Base-by-base conservation (phyloP, 2,113 vertebrate species). In the Mohoua ochrocephala region DNA sequence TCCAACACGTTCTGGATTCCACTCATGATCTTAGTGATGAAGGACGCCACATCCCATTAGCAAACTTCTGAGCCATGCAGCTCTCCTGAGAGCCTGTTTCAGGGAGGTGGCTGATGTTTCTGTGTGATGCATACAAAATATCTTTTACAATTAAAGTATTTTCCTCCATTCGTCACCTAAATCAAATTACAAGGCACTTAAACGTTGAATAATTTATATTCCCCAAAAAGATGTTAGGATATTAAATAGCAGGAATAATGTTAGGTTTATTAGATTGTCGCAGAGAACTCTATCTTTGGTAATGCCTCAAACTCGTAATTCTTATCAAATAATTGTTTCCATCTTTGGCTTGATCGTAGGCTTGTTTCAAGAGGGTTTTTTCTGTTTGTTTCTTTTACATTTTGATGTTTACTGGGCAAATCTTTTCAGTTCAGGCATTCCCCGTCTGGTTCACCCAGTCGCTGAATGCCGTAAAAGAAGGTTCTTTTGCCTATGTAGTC, bases 171-270 rank as follows among this genome's bases (percentile, higher is more conserved):
- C 61, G 41, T 90, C 41, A 50, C 85, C 89, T 77, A 90, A 91
- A 95, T 91, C 78, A 89, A 95, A 94, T 94, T 92, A 92, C 44
- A 86, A 75, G 44, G 65, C 91, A 64, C 67, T 91, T 76, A 56
- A 95, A 89, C 13, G 30, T 67, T 97, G 91, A 95, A 95, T 97
- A 94, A 97, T 96, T 93, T 86, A 96, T 94, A 87, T 85, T 95
- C 75, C 81, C 85, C 45, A 6, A 95, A 92, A 95, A 95, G 68
- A 94, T 64, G 79, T 93, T 93, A 91, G 41, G 85, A 47, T 96
- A 94, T 95, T 95, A 95, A 97, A 92, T 93, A 95, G 39, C 73
- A 87, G 69, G 50, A 78, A 70, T 87, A 89, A 74, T 79, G 68
- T 90, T 87, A 91, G 73, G 70, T 93, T 96, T 92, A 91, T 95